phyloP scores from a whole-genome alignment of 2,888 invertebrate species.

The Crematogaster levior region DNA sequence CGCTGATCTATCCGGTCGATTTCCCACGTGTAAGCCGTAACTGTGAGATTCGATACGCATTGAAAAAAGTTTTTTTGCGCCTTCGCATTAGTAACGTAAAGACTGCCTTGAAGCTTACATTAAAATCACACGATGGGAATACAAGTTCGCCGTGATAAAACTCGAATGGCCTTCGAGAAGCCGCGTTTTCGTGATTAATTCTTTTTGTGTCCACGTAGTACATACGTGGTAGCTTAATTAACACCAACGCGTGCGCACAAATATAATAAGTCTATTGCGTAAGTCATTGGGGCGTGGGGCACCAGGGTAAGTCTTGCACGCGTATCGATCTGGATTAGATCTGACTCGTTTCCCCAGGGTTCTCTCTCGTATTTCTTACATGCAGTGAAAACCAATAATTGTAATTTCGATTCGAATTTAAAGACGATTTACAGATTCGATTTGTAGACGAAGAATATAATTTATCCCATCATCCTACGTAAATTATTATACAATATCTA shows the following conservation, averaged over 20 bases:
- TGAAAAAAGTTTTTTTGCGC: neutral
- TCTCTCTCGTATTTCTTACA: conserved; percentile 5
- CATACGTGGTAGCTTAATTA: conserved; percentile 69
- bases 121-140: conserved; percentile 25
- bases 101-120: conserved; percentile 24
- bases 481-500: too few species aligned
- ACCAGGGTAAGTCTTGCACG: conserved; percentile 29
- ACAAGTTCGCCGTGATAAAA: conserved; percentile 49
- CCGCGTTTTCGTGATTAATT: conserved; percentile 58
- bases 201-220: conserved; percentile 70
- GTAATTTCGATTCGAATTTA: neutral
- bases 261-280: conserved; percentile 72
- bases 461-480: too few species aligned
- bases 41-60: neutral
- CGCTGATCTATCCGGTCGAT: neutral
- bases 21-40: neutral
- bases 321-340: conserved; percentile 30
- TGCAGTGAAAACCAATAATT: neutral
- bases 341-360: conserved; percentile 5
- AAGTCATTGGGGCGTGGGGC: conserved; percentile 59
- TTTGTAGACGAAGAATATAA: neutral
- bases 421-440: neutral
- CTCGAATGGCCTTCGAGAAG: conserved; percentile 54
- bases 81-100: neutral
- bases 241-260: conserved; percentile 58